Evolutionary conservation across 1,140 invertebrate species (phyloP).

Genomic region (Solenopsis invicta): DNA sequence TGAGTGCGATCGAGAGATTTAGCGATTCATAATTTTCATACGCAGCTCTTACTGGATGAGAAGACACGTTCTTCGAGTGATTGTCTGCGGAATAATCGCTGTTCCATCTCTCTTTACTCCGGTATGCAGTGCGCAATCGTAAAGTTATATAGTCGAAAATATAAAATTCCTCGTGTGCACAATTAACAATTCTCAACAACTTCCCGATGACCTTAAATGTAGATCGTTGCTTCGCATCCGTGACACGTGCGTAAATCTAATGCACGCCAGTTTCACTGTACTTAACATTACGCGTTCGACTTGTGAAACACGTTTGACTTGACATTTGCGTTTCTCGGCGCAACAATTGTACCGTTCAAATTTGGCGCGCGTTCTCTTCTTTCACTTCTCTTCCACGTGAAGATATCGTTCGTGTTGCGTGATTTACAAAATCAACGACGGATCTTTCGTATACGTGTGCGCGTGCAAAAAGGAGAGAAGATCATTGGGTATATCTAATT

Average conservation of each 20-base stretch:
- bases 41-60: not conserved
- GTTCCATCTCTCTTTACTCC: not conserved
- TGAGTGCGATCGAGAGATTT: conserved; percentile 2
- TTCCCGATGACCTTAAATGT: not conserved
- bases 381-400: not conserved
- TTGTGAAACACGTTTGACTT: conserved; percentile 2
- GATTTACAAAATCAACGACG: not conserved
- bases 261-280: not conserved
- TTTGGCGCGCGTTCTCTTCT: not conserved
- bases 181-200: not conserved
- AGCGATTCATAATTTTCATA: not conserved
- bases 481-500: not conserved
- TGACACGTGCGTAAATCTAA: not conserved
- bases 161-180: not conserved
- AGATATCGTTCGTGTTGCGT: not conserved
- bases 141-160: not conserved
- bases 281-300: not conserved
- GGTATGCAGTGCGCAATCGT: not conserved
- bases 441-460: not conserved
- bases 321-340: not conserved
- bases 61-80: not conserved
- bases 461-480: not conserved
- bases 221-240: not conserved
- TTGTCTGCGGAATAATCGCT: not conserved
- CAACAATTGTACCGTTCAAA: not conserved